Evolutionary conservation across 1,140 invertebrate species (phyloP).

Genomic region (Steinernema feltiae): DNA sequence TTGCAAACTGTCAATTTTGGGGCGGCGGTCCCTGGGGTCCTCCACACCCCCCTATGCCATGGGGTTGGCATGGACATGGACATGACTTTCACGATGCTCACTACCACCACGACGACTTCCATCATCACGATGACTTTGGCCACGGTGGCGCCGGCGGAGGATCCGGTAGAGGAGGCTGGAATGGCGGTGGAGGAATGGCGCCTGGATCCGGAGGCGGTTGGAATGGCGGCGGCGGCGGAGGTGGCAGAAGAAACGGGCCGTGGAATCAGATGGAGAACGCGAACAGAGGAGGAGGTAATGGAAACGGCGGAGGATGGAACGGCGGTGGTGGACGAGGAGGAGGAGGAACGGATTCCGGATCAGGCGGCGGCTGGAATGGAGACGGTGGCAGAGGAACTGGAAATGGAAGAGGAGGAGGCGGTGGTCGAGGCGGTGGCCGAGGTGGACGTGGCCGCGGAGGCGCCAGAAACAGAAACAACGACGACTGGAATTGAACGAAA

Average conservation of each 20-base stretch:
- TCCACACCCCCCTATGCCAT: background rate
- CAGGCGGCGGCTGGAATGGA: background rate
- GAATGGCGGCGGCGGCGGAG: background rate
- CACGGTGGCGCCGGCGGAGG: background rate
- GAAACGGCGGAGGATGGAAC: background rate
- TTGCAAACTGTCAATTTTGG: background rate
- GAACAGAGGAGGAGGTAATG: background rate
- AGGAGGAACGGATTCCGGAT: background rate
- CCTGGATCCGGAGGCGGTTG: background rate
- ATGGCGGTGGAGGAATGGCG: background rate
- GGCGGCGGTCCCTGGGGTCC: background rate
- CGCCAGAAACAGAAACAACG: background rate
- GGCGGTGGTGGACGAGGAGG: background rate
- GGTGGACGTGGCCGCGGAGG: background rate
- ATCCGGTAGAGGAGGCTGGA: background rate
- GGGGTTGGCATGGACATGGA: background rate
- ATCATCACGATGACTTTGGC: constrained; percentile 5
- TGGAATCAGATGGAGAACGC: no score
- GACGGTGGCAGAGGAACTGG: background rate
- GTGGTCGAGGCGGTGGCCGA: background rate
- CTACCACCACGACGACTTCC: background rate
- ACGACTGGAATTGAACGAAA: background rate
- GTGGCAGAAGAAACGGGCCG: background rate
- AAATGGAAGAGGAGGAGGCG: background rate
- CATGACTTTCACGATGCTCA: background rate